These are phyloP conservation scores for Drosophila cyrtoloma DNA, from an alignment of 2,888 invertebrate species.

Conservation along the genomic window DNA sequence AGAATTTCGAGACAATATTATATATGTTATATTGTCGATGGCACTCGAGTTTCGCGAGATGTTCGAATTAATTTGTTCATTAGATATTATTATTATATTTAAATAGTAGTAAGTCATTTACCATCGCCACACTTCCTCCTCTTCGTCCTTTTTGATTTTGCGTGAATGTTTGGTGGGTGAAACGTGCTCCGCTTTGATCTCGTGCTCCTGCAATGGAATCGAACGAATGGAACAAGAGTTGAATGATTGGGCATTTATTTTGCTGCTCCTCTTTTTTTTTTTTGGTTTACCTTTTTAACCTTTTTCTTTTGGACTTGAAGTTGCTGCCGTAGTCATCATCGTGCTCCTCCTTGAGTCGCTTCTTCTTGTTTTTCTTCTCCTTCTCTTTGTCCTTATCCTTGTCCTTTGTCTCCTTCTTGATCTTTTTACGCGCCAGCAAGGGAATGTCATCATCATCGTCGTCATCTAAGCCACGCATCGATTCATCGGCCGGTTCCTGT, in stretches of 20 bases:
- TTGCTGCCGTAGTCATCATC: conserved; percentile 85
- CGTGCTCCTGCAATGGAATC: conserved; percentile 54
- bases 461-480: conserved; percentile 88
- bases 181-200: conserved; percentile 68
- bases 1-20: neutral
- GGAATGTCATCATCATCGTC: conserved; percentile 83
- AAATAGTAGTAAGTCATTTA: conserved; percentile 85
- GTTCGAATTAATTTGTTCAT: neutral
- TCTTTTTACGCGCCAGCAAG: conserved; percentile 85
- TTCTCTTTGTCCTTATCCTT: conserved; percentile 87
- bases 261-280: too few relatives aligned
- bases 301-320: conserved; percentile 87
- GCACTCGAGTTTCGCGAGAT: neutral
- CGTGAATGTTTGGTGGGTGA: conserved; percentile 87
- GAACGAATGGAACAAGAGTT: neutral
- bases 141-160: conserved; percentile 92
- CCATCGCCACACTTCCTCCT: conserved; percentile 96
- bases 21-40: neutral
- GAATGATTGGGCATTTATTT: neutral
- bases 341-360: conserved; percentile 87
- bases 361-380: conserved; percentile 86
- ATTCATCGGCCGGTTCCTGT: conserved; percentile 33
- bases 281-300: too few relatives aligned
- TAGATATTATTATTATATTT: neutral
- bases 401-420: conserved; percentile 86